Evolutionary conservation across 2,113 vertebrate genomes (phyloP).

Genomic region (Rhinichthys klamathensis): DNA sequence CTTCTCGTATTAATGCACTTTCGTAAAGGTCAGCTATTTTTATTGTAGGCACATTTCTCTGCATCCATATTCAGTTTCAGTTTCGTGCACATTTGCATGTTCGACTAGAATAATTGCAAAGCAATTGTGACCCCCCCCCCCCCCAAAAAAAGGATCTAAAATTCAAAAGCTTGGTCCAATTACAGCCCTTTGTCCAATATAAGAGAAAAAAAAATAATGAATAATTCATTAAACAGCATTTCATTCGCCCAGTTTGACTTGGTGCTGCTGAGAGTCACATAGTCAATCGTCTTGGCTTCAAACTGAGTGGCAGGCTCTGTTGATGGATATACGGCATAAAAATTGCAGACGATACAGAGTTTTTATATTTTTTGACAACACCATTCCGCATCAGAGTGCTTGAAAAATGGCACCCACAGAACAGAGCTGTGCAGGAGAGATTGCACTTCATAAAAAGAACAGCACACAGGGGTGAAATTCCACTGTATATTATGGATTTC

Average conservation of each 20-base stretch:
- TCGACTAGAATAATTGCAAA: background rate
- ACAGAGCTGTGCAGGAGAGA: constrained; percentile 82
- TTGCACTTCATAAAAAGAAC: constrained; percentile 94
- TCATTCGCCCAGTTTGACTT: constrained; percentile 22
- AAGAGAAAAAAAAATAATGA: background rate
- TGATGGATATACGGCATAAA: constrained; percentile 82
- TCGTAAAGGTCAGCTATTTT: constrained; percentile 22
- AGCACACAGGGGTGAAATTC: constrained; percentile 90
- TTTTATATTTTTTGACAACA: constrained; percentile 91
- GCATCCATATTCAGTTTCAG: constrained; percentile 9
- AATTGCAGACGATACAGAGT: constrained; percentile 76
- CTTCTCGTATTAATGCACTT: constrained; percentile 10
- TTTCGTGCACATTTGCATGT: background rate
- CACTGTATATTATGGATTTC: constrained; percentile 96
- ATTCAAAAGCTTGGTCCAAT: constrained; percentile 3
- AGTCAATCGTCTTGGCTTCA: constrained; percentile 51
- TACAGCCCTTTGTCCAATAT: background rate
- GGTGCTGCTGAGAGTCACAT: background rate
- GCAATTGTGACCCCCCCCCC: background rate
- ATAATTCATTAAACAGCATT: constrained; percentile 24
- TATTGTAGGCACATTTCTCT: background rate
- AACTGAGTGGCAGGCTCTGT: constrained; percentile 80
- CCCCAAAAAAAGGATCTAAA: background rate
- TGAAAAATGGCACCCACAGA: constrained; percentile 90
- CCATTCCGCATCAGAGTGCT: constrained; percentile 88